These are phyloP conservation scores for Turnix velox DNA, from an alignment of 2,113 vertebrate genomes.

Conservation along the genomic window DNA sequence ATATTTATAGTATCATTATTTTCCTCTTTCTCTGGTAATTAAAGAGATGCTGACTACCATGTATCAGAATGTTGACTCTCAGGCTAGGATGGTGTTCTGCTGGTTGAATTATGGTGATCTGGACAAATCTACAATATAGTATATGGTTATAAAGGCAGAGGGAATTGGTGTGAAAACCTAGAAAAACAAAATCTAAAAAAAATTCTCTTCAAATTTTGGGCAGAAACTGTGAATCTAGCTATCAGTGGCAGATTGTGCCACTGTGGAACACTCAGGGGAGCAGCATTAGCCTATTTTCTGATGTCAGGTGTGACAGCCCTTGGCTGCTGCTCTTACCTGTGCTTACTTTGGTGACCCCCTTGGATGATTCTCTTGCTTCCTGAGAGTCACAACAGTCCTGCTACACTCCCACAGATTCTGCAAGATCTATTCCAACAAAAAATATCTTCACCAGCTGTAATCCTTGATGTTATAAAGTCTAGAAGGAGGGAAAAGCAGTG, in stretches of 20 bases:
- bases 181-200: not conserved
- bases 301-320: not conserved
- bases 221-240: not conserved
- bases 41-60: not conserved
- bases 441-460: not conserved
- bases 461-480: not conserved
- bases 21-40: slow-evolving; percentile 19
- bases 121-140: not conserved
- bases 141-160: not conserved
- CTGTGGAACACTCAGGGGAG: not conserved
- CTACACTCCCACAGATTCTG: not conserved
- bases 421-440: not conserved
- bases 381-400: not conserved
- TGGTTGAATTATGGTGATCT: not conserved
- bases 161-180: not conserved
- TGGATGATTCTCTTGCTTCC: not conserved
- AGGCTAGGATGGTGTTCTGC: not conserved
- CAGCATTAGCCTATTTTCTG: not conserved
- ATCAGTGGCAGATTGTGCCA: not conserved
- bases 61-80: not conserved
- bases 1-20: slow-evolving; percentile 16
- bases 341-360: not conserved
- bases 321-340: not conserved
- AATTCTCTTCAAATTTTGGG: not conserved
- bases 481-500: not conserved